These are phyloP conservation scores for Pandion haliaetus DNA, from an alignment of 2,113 vertebrate species.

Conservation along the genomic window DNA sequence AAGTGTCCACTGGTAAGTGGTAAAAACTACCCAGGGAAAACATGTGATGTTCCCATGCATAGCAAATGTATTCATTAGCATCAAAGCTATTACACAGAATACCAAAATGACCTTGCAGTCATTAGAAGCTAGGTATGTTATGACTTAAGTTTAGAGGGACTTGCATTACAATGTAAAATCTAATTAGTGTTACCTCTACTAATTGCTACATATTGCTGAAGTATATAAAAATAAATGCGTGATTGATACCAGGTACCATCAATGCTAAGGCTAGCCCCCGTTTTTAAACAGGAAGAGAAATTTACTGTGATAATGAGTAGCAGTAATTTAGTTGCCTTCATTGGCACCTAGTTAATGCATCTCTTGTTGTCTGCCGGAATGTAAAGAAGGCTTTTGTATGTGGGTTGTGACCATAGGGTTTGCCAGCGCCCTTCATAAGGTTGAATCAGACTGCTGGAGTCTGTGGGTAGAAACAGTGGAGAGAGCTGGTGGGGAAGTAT, in stretches of 20 bases:
- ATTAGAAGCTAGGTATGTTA: slow-evolving; percentile 68
- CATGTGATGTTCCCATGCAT: slow-evolving; percentile 53
- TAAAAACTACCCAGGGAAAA: slow-evolving; percentile 69
- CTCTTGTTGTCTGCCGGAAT: not conserved
- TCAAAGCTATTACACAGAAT: slow-evolving; percentile 40
- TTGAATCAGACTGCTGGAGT: not conserved
- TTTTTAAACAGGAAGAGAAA: slow-evolving; percentile 3
- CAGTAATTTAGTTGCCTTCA: not conserved
- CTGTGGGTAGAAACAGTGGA: not conserved
- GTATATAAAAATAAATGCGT: slow-evolving; percentile 61
- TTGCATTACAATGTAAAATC: slow-evolving; percentile 74
- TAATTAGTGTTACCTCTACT: slow-evolving; percentile 75
- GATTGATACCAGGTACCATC: not conserved
- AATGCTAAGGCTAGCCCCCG: not conserved
- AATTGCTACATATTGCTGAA: slow-evolving; percentile 69
- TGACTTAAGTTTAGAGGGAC: slow-evolving; percentile 74
- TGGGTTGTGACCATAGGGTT: not conserved
- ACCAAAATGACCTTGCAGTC: slow-evolving; percentile 71
- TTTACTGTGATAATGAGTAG: not conserved
- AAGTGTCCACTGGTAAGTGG: slow-evolving; percentile 68
- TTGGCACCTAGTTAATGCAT: not conserved
- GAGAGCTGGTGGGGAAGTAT: not conserved
- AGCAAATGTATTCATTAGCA: slow-evolving; percentile 73
- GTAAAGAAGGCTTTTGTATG: not conserved
- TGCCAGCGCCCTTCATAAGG: not conserved